Evolutionary conservation across 2,797 vertebrate species (phyloP), one percentile per base, ranked within the genome.

Genomic region (Darevskia nairensis): DNA sequence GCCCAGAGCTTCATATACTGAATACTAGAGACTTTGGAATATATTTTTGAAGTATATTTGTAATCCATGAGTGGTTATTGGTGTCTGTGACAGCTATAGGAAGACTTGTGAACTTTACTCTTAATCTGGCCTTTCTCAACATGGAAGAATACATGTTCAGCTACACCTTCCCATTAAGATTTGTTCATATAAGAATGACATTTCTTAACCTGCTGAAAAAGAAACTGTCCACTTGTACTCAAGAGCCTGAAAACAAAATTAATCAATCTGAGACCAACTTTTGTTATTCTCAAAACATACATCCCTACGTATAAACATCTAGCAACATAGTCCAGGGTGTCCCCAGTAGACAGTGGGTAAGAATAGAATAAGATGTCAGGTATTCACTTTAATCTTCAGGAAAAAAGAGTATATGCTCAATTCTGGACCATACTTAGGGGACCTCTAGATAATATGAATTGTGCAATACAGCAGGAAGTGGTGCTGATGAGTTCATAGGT

Each of bases 1-100:
- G 6, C 17, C 32, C 25, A 71, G n/a, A 39, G 46, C 2, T 59
- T n/a, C 46, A 55, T 41, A 32, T n/a, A n/a, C 35, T 86, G 76
- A 80, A 80, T 17, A 66, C 10, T 1, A 39, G 8, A 64, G 9
- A 66, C 32, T 29, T 61, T 44, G 41, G n/a, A 8, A 50, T 4
- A 23, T 46, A 78, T 86, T 86, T 78, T n/a, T 77, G 74, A 68
- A 68, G 84, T 32, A 68, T 17, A 21, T 79, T 76, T 79, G 21
- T 69, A 78, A 68, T 4, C 15, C n/a, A 35, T 6, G 32, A 2
- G 25, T 35, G 9, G n/a, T 35, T 80, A 32, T 19, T 32, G 15
- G 21, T n/a, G 6, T 50, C 17, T 61, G 7, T 75, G 5, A 41
- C 25, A n/a, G 27, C n/a, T 46, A 44, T 23, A n/a, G 27, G 64